A percentile compares a stretch with the other conserved stretches of the same genome.
phyloP scores from a whole-genome alignment of 2,113 vertebrate genomes.

The Nothobranchius furzeri region DNA sequence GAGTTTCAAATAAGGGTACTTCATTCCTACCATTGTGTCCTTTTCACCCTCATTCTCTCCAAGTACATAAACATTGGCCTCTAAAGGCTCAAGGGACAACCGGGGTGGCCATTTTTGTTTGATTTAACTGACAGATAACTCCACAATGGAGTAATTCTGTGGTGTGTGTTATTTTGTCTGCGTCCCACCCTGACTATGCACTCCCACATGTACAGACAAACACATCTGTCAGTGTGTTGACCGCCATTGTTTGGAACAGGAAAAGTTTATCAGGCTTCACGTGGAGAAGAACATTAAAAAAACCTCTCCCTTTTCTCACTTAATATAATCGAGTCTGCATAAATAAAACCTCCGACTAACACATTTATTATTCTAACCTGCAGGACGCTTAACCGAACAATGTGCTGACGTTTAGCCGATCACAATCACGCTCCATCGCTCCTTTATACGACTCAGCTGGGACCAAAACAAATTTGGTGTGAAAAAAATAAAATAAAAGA shows the following conservation, averaged over 20 bases:
- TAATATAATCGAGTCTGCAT: conserved; percentile 8
- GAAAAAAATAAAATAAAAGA: conserved; percentile 4
- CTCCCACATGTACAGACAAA: conserved; percentile 7
- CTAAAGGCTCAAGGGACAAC: neutral
- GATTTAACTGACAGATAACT: conserved; percentile 25
- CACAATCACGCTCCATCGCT: neutral
- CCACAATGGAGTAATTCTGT: conserved; percentile 10
- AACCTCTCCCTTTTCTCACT: neutral
- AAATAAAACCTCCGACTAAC: conserved; percentile 6
- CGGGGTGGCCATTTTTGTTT: conserved; percentile 9
- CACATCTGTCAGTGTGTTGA: conserved; percentile 1
- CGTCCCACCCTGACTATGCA: conserved; percentile 17
- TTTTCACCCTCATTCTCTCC: neutral
- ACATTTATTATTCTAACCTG: conserved; percentile 36
- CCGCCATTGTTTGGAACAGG: conserved; percentile 1
- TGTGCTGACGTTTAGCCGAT: conserved; percentile 23
- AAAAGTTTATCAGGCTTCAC: conserved; percentile 17
- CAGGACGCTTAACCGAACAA: conserved; percentile 14
- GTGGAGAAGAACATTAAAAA: neutral
- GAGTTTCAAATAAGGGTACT: neutral
- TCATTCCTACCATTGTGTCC: neutral
- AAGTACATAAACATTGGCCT: neutral
- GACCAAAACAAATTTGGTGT: conserved; percentile 23
- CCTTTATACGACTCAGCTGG: conserved; percentile 14
- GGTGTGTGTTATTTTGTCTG: conserved; percentile 23